Conservation (phyloP, 2,113 vertebrate genomes). For the Psilopogon haemacephalus region DNA sequence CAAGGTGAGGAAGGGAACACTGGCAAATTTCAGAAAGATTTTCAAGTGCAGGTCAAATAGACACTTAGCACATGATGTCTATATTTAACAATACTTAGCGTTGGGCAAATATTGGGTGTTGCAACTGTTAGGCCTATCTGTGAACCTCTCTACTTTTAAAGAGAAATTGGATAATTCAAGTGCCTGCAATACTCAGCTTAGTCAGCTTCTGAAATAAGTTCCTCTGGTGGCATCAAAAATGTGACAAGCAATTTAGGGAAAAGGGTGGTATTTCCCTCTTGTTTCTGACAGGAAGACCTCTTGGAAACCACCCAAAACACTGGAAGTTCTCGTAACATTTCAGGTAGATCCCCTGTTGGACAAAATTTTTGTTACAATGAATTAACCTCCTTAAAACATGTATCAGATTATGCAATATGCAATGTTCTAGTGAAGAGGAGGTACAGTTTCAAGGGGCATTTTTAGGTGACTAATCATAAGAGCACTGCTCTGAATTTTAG, state of each 20-base stretch:
- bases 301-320: not conserved
- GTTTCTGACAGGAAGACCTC: not conserved
- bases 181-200: not conserved
- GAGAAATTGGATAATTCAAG: not conserved
- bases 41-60: not conserved
- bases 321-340: not conserved
- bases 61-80: not conserved
- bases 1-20: not conserved
- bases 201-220: not conserved
- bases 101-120: constrained; percentile 11
- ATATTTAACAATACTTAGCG: not conserved
- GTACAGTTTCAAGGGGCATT: not conserved
- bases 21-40: not conserved
- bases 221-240: not conserved
- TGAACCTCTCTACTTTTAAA: not conserved
- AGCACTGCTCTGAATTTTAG: not conserved
- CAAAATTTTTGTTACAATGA: not conserved
- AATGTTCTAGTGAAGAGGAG: too few species aligned
- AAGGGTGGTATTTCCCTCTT: not conserved
- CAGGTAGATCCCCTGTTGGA: not conserved
- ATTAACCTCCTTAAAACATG: not conserved
- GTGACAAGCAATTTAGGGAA: not conserved
- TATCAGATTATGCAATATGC: fast-evolving
- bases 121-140: not conserved
- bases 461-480: not conserved